phyloP scores from a whole-genome alignment of 2,797 vertebrate species.

The Sebastiscus tertius region DNA sequence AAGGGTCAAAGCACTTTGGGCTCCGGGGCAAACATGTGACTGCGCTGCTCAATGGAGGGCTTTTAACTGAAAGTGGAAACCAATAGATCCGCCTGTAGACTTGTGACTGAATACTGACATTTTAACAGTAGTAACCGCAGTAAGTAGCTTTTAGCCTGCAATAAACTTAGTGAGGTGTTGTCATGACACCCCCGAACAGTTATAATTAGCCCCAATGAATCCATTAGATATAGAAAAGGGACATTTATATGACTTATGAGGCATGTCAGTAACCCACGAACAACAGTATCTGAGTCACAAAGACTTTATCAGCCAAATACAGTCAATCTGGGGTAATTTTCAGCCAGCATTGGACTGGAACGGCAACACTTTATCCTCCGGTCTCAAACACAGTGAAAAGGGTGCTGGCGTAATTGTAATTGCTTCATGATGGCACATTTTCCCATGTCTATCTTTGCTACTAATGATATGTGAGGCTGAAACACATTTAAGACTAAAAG shows the following conservation, averaged over 20 bases:
- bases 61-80: slow-evolving; percentile 43
- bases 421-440: too few relatives aligned
- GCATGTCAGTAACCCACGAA: neutral
- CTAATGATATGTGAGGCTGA: neutral
- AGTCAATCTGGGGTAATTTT: neutral
- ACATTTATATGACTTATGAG: neutral
- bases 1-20: slow-evolving; percentile 1
- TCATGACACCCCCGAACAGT: neutral
- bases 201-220: neutral
- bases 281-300: neutral
- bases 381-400: neutral
- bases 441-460: neutral
- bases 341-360: neutral
- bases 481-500: neutral
- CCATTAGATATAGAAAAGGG: neutral
- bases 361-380: neutral
- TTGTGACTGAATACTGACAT: slow-evolving; percentile 16
- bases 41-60: slow-evolving; percentile 12
- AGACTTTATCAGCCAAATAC: neutral
- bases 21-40: slow-evolving; percentile 32
- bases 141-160: neutral
- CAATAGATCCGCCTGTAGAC: slow-evolving; percentile 5
- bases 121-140: neutral
- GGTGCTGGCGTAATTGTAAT: neutral
- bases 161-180: neutral